Evolutionary conservation across 2,113 vertebrate genomes (phyloP), one percentile per base, ranked within the genome.

Genomic region (Regulus satrapa): DNA sequence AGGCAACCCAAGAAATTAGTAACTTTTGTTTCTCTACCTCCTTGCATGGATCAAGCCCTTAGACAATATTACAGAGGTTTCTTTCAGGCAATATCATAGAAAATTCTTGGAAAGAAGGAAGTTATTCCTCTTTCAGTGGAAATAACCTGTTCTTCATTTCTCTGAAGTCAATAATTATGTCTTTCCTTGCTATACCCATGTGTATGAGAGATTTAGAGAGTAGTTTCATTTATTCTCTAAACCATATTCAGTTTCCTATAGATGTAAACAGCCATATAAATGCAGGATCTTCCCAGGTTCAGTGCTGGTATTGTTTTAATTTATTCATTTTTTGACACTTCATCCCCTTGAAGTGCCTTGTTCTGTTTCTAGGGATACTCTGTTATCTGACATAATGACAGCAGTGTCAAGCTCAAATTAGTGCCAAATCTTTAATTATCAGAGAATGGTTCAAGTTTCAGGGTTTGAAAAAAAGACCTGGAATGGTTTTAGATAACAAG

Each of bases 361-460:
- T 7, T n/a, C 32, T 2, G 0, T 40, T 79, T 73, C 34, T 15
- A 54, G 25, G 6, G 20, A 31, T 19, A 25, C 3, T 1, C 4
- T 10, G 5, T 49, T 31, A 51, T 54, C 24, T 0, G 0, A 26
- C 23, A 17, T 7, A 8, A 14, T 6, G 5, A 18, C 15, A 32
- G 6, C 9, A 40, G 9, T 16, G 13, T 7, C 48, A 79, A 68
- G 31, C 26, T 85, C 31, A 56, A 14, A 54, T 8, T 23, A 58
- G 8, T 41, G 49, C 8, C n/a, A n/a, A n/a, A n/a, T n/a, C 5
- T 90, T 72, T 64, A 61, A 62, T 75, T 77, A 19, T 58, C 16
- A 74, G 73, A 29, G 58, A 54, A 77, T 9, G 10, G 12, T 34
- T 77, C 19, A 6, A 34, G 29, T 61, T 80, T 80, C 34, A 62